Conservation (phyloP, 2,888 invertebrate species). For the Heliconius cydno region DNA sequence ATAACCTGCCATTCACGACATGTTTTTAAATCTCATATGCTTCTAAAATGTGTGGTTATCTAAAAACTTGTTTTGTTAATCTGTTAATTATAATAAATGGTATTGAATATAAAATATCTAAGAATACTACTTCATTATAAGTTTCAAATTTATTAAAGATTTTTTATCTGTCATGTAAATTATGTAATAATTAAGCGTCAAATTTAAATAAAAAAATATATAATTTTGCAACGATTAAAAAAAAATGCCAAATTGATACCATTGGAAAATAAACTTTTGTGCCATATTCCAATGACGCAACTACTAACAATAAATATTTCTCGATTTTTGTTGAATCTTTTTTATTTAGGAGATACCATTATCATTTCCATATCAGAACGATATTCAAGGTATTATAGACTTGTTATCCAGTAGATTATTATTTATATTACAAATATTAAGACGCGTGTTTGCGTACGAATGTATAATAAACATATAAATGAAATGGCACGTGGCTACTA, state of each 20-base stretch:
- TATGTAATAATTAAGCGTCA: background rate
- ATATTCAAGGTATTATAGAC: constrained; percentile 3
- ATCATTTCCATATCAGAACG: constrained; percentile 9
- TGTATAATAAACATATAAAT: constrained; percentile 20
- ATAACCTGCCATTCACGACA: constrained; percentile 10
- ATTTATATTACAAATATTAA: constrained; percentile 14
- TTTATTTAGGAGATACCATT: background rate
- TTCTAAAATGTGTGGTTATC: background rate
- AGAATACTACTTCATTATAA: background rate
- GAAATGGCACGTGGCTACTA: constrained; percentile 15
- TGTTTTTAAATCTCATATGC: background rate
- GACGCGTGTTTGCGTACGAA: constrained; percentile 26
- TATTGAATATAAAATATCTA: constrained; percentile 11
- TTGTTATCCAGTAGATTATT: constrained; percentile 9
- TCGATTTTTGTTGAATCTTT: background rate
- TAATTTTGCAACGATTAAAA: background rate
- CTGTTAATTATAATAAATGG: constrained; percentile 25
- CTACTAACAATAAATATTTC: background rate
- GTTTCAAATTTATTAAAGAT: background rate
- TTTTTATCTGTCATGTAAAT: background rate
- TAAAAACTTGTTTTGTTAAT: constrained; percentile 12
- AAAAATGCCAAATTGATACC: too few species aligned
- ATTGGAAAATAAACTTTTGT: background rate
- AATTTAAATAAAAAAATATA: background rate
- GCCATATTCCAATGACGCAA: background rate